Base-by-base conservation (phyloP, 2,888 invertebrate species). In the Orchesellides sinensis region DNA sequence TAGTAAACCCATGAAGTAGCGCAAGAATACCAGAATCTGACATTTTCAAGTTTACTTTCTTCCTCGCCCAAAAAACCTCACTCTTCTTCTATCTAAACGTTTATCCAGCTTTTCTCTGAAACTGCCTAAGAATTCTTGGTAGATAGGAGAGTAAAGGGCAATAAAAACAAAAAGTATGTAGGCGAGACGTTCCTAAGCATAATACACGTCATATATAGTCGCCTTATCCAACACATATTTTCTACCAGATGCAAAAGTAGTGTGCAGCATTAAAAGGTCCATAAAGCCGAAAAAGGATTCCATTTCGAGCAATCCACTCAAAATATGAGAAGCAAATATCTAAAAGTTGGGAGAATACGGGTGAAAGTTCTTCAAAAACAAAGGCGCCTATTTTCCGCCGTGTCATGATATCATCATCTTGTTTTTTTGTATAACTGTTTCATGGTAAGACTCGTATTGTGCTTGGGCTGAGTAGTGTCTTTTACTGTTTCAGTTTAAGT, bases 221-320 rank as follows among this genome's bases (percentile, higher is more conserved):
- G 3, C 8, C 19, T 29, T 59, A 12, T 56, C 6, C 10, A 10
- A 10, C 19, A 14, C 17, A 17, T 19, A 19, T 21, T 49, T 49
- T n/a, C 63, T 63, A 40, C 63, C 35, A 63, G 40, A 63, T n/a
- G 49, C 49, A 49, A 49, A 49, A 49, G 49, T 19, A 19, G 49
- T 49, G 17, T 40, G 40, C 14, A 14, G 40, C n/a, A 49, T 49
- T 35, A 52, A 52, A 52, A 19, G 52, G 3, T 52, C n/a, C n/a
- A 14, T 29, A 59, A 59, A 29, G 8, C 21, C 12, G 17, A 23
- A 59, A 59, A 54, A 25, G 59, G 32, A 59, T 63, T 63, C 63
- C 63, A 63, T 40, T 63, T 63, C n/a, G n/a, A n/a, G 63, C 63
- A 63, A 63, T 63, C 40, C 63, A 63, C 63, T 63, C 40, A 63